Evolutionary conservation across 2,797 vertebrate genomes (phyloP).

Genomic region (Darevskia nairensis): DNA sequence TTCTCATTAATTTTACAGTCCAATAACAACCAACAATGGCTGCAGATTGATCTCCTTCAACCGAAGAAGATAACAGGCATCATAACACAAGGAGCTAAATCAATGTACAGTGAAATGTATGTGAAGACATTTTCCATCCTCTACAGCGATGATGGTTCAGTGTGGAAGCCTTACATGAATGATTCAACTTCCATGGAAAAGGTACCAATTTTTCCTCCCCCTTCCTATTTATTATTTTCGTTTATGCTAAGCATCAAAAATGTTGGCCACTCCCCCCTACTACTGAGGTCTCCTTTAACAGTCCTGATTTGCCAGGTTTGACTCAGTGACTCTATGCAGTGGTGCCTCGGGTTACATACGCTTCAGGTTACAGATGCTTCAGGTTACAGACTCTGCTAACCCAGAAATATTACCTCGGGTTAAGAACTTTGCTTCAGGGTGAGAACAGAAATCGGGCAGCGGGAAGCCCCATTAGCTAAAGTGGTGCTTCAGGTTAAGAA

Average conservation of each 20-base stretch:
- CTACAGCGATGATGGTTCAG: conserved; percentile 84
- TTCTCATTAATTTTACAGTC: conserved; percentile 70
- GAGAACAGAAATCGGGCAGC: too few species aligned
- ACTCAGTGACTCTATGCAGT: background rate
- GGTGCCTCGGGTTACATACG: too few species aligned
- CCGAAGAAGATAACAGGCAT: conserved; percentile 93
- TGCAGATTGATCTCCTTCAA: conserved; percentile 89
- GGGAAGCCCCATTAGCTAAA: too few species aligned
- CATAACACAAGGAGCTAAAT: conserved; percentile 89
- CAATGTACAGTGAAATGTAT: conserved; percentile 84
- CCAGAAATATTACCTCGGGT: too few species aligned
- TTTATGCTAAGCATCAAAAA: background rate
- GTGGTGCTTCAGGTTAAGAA: too few species aligned
- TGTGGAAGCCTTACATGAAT: conserved; percentile 86
- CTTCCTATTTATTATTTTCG: background rate
- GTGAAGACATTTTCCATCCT: conserved; percentile 84
- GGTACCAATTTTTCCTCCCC: conserved; percentile 74
- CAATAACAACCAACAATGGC: conserved; percentile 89
- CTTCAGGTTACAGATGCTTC: too few species aligned
- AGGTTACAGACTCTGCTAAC: too few species aligned
- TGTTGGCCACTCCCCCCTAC: background rate
- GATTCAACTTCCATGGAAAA: conserved; percentile 77
- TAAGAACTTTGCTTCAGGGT: too few species aligned
- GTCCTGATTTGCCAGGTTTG: background rate
- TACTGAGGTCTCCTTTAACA: background rate